These are phyloP conservation scores for Merodon equestris DNA, from an alignment of 2,888 invertebrate genomes.

Conservation along the genomic window DNA sequence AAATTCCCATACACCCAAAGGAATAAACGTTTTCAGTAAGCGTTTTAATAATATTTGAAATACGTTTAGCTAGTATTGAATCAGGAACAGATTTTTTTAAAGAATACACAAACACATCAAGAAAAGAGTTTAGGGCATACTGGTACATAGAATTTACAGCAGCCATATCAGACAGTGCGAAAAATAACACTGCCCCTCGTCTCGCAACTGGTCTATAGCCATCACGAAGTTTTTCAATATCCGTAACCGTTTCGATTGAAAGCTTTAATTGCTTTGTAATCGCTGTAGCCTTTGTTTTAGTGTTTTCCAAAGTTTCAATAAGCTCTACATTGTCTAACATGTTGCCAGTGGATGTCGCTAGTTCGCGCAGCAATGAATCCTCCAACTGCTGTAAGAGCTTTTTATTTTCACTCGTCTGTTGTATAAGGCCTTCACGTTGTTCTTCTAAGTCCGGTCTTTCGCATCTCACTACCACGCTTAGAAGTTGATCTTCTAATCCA, in stretches of 20 bases:
- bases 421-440: constrained; percentile 89
- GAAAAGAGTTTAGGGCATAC: constrained; percentile 90
- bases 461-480: constrained; percentile 92
- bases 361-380: constrained; percentile 89
- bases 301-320: constrained; percentile 91
- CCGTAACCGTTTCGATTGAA: constrained; percentile 86
- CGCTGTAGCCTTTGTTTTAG: constrained; percentile 91
- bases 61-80: constrained; percentile 85
- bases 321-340: constrained; percentile 95
- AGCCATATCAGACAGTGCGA: constrained; percentile 94
- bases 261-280: constrained; percentile 89
- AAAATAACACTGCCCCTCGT: constrained; percentile 93
- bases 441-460: constrained; percentile 94
- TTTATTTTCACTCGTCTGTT: constrained; percentile 92
- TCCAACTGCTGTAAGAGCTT: constrained; percentile 90
- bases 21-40: constrained; percentile 93
- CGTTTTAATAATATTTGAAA: constrained; percentile 90
- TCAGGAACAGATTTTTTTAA: constrained; percentile 91
- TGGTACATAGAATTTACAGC: constrained; percentile 95
- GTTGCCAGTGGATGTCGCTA: constrained; percentile 92
- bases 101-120: constrained; percentile 90
- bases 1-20: constrained; percentile 95
- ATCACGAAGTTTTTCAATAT: constrained; percentile 90
- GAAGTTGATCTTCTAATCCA: constrained; percentile 93
- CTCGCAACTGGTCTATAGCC: constrained; percentile 92